Evolutionary conservation across 2,888 invertebrate genomes (phyloP), one percentile per base, ranked within the genome.

Genomic region (Drosophila pegasa): DNA sequence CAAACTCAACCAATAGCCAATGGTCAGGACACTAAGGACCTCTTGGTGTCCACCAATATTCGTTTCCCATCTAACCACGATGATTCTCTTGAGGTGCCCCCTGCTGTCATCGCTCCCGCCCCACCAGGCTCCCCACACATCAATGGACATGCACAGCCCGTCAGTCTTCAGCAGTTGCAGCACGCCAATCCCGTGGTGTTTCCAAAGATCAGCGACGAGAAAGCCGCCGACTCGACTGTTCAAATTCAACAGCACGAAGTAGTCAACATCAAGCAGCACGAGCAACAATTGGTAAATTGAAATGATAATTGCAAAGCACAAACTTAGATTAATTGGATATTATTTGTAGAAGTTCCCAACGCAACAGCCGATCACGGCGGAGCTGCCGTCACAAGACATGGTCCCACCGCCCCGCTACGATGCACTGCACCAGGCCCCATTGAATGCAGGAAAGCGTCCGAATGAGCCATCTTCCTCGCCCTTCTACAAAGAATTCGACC

Each of bases 91-190:
- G 90, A 90, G 60, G 59, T 75, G 12, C 37, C 84, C 0, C 74
- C 89, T 0, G 58, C 79, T 6, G 71, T 80, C 3, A 64, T 75
- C 0, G 57, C 74, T 10, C 70, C 81, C 2, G 83, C 81, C 10
- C 87, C 89, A 2, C 89, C 89, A 0, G 66, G 75, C 3, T 80
- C 80, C 2, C 82, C 87, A n/a, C 86, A 87, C 41, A 89, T 91
- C 1, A 92, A 92, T 73, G 92, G 92, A 0, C 92, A 92, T 55
- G 91, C 92, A 0, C 91, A 92, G 25, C 91, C 92, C 0, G 62
- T 91, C 6, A 91, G 92, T 37, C 74, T 92, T 12, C 92, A 92
- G 54, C 88, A 90, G 60, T 79, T 91, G 16, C 90, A 91, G 48
- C 78, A 78, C 20, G 71, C 82, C 6, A 91, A 90, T 64, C 87